Evolutionary conservation across 2,888 invertebrate genomes (phyloP), one percentile per base, ranked within the genome.

Genomic region (Calephelis perditalis): DNA sequence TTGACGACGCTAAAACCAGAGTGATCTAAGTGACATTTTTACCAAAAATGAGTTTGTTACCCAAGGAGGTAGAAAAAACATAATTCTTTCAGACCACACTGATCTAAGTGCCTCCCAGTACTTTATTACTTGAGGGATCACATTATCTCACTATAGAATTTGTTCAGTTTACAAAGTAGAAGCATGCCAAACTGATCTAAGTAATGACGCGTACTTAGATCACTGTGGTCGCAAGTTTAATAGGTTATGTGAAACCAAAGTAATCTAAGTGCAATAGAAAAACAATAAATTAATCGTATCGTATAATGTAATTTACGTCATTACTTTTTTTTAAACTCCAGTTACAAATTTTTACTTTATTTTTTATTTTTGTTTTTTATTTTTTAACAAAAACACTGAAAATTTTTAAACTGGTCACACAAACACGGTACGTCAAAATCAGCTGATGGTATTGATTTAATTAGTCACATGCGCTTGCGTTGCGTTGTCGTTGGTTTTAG

Each of bases 141-240:
- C 60, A 59, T 46, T 45, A 65, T 61, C 57, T 65, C 60, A 59
- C 59, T 60, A 61, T 59, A 65, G 64, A 65, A 65, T 65, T 15
- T 26, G 60, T 60, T 26, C 59, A 43, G 40, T 64, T 52, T 64
- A 56, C 62, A 64, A 62, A 64, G 9, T 62, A 9, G 49, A 60
- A 44, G 12, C 56, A 64, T 62, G 64, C 64, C 62, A 62, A n/a
- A 64, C 63, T 62, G 58, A 63, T 62, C 62, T 64, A 64, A 64
- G 62, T 64, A 59, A 64, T 62, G 56, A 62, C 43, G 44, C 56
- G 62, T 40, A 62, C 62, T 62, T 62, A 62, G 63, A 62, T 64
- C 61, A 61, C 63, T 61, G 40, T 63, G 58, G 54, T 59, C 57
- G 57, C 58, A 61, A 62, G 55, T 62, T 62, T 46, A 37, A 5